These are phyloP conservation scores for Bubo scandiacus DNA, from an alignment of 2,113 vertebrate species.

Conservation along the genomic window DNA sequence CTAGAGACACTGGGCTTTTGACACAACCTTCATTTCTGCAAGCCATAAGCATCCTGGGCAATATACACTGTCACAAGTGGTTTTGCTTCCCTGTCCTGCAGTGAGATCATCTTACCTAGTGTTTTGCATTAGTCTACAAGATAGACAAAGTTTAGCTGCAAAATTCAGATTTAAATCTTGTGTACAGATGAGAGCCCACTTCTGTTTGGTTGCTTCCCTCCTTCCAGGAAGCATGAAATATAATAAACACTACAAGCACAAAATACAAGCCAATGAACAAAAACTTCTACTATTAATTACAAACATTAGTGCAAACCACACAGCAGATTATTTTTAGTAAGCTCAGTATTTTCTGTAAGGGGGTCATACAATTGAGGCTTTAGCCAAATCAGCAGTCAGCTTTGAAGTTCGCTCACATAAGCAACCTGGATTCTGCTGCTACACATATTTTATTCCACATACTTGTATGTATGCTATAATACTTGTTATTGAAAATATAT, in stretches of 20 bases:
- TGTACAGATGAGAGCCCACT: neutral
- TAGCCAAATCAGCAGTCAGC: slow-evolving; percentile 1
- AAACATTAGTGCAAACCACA: slow-evolving; percentile 60
- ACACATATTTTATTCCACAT: neutral
- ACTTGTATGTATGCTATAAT: neutral
- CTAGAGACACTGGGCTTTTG: neutral
- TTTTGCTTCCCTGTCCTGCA: neutral
- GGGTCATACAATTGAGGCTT: neutral
- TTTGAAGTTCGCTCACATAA: neutral
- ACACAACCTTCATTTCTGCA: neutral
- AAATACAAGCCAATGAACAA: neutral
- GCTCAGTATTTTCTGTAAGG: neutral
- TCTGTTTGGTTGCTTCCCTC: neutral
- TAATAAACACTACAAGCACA: neutral
- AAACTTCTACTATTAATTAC: slow-evolving; percentile 7
- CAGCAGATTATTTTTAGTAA: slow-evolving; percentile 27
- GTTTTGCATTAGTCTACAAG: neutral
- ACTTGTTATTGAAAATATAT: neutral
- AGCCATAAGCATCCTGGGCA: neutral
- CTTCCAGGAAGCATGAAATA: neutral
- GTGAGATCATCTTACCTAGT: neutral
- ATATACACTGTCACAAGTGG: neutral
- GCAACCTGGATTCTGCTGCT: neutral
- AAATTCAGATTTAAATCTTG: neutral
- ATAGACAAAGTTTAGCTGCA: neutral